Conservation (phyloP, 2,113 vertebrate species). For the Ranitomeya imitator region DNA sequence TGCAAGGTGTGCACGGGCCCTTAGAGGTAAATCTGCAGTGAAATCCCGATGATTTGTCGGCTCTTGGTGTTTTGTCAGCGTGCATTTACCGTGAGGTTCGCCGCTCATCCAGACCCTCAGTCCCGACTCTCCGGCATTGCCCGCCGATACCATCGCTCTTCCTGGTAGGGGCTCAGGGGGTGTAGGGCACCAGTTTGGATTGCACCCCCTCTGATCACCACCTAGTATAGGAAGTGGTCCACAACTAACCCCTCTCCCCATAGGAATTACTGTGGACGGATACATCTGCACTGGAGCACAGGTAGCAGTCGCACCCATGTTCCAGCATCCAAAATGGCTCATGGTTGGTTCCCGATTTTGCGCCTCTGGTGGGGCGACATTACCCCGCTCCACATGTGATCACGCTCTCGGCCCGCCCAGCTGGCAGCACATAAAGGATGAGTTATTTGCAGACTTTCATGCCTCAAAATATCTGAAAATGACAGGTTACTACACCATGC, state of each 20-base stretch:
- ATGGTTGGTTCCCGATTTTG: no score
- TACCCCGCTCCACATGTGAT: not conserved
- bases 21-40: no score
- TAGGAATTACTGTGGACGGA: no score
- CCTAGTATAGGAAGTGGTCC: not conserved
- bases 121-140: not conserved
- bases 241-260: not conserved
- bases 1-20: no score
- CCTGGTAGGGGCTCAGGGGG: not conserved
- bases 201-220: not conserved
- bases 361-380: not conserved
- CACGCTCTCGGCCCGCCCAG: not conserved
- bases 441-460: not conserved
- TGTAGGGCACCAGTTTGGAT: not conserved
- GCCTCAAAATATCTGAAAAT: not conserved
- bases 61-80: no score
- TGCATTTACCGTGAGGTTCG: no score
- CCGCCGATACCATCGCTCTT: not conserved
- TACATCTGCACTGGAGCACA: no score
- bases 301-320: not conserved
- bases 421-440: not conserved
- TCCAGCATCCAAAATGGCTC: no score
- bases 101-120: no score
- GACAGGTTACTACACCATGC: constrained; percentile 11
- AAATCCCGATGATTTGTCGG: no score